Base-by-base conservation (phyloP, 64 coral and sea anemone species). In the Hydrozoanthus tunicans region DNA sequence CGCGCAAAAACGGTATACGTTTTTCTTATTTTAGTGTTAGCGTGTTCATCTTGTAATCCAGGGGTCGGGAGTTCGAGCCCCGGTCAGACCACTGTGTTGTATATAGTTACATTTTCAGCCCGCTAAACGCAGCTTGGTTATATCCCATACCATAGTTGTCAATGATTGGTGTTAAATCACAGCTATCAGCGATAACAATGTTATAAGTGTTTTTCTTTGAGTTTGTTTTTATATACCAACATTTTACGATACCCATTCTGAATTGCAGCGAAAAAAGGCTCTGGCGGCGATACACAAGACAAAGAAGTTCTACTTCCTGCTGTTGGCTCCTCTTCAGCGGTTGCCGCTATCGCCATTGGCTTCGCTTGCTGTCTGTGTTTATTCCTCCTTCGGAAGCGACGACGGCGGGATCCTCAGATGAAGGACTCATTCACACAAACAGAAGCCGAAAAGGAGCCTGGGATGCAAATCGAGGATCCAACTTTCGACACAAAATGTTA, bases 191-290 rank as follows among this genome's bases (percentile, higher is more conserved):
- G 32, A 43, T 43, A 43, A 43, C 32, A 43, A 43, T 43, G 2
- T 43, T 43, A 43, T 43, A 43, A 43, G 32, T 2, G 32, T 43
- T 43, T 43, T 43, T 1, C 0, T 43, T 43, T 43, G 32, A 43
- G 32, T 20, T 20, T 20, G 20, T 20, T 56, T 15, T 2, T 78
- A 52, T 51, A 9, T 6, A 23, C 7, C 17, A 6, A 11, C 5
- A 6, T 14, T 14, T 12, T n/a, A 17, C 24, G 5, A 7, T 8
- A 58, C 14, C 3, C 14, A n/a, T 15, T 56, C 7, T 57, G 9
- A 6, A 7, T 79, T 81, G n/a, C 79, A 81, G 79, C 58, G 43
- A 81, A 81, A 14, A 58, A 63, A 81, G 79, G 58, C 13, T 62
- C 79, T 25, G 59, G 12, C 9, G 43, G 26, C 58, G 25, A 81